Conservation (phyloP, 2,888 invertebrate species). For the Hirtodrosophila trivittata region DNA sequence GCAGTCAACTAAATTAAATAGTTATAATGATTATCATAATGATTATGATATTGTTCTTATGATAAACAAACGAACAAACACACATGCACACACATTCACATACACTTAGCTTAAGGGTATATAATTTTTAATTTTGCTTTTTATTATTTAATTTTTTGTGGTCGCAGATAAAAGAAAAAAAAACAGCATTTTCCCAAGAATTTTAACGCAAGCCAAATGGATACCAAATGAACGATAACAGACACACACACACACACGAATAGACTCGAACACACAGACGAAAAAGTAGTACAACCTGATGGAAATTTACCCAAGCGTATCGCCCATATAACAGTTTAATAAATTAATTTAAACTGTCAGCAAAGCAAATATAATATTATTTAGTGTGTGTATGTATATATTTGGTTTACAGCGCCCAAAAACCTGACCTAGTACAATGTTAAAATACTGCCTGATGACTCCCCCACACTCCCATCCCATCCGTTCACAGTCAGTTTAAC, state of each 20-base stretch:
- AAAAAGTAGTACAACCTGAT: conserved; percentile 32
- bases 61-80: conserved; percentile 11
- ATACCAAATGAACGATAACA: conserved; percentile 61
- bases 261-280: background rate
- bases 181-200: conserved; percentile 29
- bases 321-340: conserved; percentile 48
- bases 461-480: conserved; percentile 8
- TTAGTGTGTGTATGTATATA: conserved; percentile 1
- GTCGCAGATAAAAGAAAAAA: conserved; percentile 9
- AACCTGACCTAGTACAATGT: conserved; percentile 65
- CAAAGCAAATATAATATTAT: conserved; percentile 36
- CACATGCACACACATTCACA: conserved; percentile 8
- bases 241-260: conserved; percentile 1
- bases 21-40: conserved; percentile 11
- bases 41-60: conserved; percentile 24
- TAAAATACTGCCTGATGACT: conserved; percentile 10
- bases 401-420: conserved; percentile 64
- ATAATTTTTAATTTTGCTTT: background rate
- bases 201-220: conserved; percentile 43
- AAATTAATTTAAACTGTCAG: conserved; percentile 49
- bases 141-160: conserved; percentile 2
- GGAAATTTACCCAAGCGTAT: conserved; percentile 69
- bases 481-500: conserved; percentile 28
- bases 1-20: conserved; percentile 22
- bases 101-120: too few species aligned